These are phyloP conservation scores for Epinephelus lanceolatus DNA, from an alignment of 2,113 vertebrate genomes.

Conservation along the genomic window DNA sequence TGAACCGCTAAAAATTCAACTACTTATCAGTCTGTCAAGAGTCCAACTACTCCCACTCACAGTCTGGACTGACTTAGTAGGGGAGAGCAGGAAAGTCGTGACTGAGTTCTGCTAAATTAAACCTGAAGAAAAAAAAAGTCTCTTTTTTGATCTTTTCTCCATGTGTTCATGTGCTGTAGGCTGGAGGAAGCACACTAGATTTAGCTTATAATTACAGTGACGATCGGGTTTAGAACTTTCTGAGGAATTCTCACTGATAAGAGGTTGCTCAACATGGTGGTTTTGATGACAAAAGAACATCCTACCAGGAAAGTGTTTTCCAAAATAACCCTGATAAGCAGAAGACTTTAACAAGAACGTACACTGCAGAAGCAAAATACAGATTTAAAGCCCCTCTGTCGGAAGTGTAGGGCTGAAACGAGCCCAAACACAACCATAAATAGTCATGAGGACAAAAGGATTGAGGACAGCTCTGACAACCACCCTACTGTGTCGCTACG, in stretches of 20 bases:
- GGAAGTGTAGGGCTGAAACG: background rate
- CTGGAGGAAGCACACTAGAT: background rate
- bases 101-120: conserved; percentile 18
- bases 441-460: conserved; percentile 40
- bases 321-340: background rate
- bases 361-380: background rate
- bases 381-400: background rate
- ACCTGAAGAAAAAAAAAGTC: background rate
- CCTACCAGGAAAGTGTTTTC: background rate
- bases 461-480: conserved; percentile 13
- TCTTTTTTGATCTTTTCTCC: conserved; percentile 33
- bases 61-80: conserved; percentile 53
- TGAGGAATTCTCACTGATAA: background rate
- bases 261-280: background rate
- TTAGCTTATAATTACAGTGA: background rate
- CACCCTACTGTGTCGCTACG: background rate
- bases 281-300: background rate
- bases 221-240: background rate
- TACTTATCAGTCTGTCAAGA: conserved; percentile 35
- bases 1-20: conserved; percentile 6
- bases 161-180: background rate
- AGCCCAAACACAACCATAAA: conserved; percentile 24
- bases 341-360: too few relatives aligned
- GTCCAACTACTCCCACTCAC: conserved; percentile 68
- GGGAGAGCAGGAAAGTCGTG: conserved; percentile 33